phyloP scores from a whole-genome alignment of 2,888 invertebrate species.

The Drosophila neutralis region DNA sequence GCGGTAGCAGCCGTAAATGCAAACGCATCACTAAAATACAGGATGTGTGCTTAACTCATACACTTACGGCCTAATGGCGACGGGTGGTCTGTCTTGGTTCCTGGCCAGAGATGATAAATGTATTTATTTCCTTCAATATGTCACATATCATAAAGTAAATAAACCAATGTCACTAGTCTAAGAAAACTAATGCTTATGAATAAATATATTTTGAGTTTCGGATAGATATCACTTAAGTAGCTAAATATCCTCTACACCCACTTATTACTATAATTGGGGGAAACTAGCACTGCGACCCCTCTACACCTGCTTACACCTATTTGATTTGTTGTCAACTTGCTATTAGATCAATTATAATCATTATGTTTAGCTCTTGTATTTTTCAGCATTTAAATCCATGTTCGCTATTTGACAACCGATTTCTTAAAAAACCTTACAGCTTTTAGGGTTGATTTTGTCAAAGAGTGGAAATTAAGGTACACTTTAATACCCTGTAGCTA shows the following conservation, averaged over 20 bases:
- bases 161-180: neutral
- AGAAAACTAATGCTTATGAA: conserved; percentile 8
- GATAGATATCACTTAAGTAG: neutral
- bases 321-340: neutral
- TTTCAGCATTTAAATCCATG: neutral
- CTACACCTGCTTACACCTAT: neutral
- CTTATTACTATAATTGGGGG: no score
- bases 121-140: conserved; percentile 76
- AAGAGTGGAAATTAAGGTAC: neutral
- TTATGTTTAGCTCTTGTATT: neutral
- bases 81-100: conserved; percentile 79
- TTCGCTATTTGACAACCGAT: conserved; percentile 6
- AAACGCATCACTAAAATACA: conserved; percentile 62
- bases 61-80: conserved; percentile 58
- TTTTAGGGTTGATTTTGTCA: conserved; percentile 6
- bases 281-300: neutral
- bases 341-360: neutral
- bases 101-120: conserved; percentile 81
- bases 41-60: conserved; percentile 70
- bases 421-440: neutral
- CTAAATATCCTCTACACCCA: neutral
- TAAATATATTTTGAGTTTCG: conserved; percentile 7
- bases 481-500: neutral
- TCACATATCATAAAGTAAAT: conserved; percentile 39
- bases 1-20: conserved; percentile 49